Conservation (phyloP, 2,797 vertebrate species). For the Trachurus trachurus region DNA sequence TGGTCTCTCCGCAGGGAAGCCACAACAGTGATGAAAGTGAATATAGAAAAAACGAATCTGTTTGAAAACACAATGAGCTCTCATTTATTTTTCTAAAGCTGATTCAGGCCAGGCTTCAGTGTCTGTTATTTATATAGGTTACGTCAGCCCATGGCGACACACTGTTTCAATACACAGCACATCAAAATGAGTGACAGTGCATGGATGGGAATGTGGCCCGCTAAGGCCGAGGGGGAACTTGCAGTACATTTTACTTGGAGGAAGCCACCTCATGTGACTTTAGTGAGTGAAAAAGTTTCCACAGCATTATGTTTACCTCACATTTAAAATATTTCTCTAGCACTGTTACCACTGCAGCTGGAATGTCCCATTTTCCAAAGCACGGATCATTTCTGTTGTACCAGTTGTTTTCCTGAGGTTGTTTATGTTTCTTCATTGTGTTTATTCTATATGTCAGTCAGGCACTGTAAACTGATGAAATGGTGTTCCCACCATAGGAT, state of each 20-base stretch:
- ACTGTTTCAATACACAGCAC: conserved; percentile 28
- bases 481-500: not conserved
- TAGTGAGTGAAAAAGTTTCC: not conserved
- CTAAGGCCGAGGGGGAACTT: not conserved
- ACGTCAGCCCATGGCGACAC: conserved; percentile 19
- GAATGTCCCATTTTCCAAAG: conserved; percentile 14
- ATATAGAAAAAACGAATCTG: not conserved
- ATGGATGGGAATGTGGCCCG: conserved; percentile 28
- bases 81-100: conserved; percentile 21
- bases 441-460: conserved; percentile 9
- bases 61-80: conserved; percentile 1
- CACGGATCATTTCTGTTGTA: not conserved
- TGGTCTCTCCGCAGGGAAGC: not conserved
- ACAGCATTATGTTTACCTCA: not conserved
- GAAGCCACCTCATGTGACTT: not conserved
- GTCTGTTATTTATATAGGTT: conserved; percentile 29
- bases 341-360: conserved; percentile 2
- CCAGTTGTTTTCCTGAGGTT: no score
- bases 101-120: not conserved
- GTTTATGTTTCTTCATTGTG: not conserved
- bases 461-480: not conserved
- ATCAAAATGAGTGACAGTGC: conserved; percentile 38
- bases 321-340: conserved; percentile 9
- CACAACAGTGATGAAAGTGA: not conserved
- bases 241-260: conserved; percentile 7